Conservation (phyloP, 2,113 vertebrate genomes). For the Apodemus sylvaticus region DNA sequence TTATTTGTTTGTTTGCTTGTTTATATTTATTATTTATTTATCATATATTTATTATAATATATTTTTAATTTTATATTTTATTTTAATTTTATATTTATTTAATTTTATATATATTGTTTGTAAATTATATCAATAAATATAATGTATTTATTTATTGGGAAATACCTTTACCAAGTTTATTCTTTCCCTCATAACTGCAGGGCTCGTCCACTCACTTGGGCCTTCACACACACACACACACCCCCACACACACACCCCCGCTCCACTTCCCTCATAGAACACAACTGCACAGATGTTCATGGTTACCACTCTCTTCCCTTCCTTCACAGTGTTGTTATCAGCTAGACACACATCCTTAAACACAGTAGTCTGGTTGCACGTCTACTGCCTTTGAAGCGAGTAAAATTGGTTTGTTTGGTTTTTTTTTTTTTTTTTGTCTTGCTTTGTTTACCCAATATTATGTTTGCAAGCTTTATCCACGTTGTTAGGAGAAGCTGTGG, state of each 20-base stretch:
- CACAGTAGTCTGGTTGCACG: not conserved
- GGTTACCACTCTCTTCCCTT: not conserved
- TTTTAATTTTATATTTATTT: no score
- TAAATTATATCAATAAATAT: no score
- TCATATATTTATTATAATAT: no score
- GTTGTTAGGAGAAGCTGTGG: not conserved
- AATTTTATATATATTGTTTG: no score
- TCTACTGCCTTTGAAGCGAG: not conserved
- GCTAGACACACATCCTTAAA: not conserved
- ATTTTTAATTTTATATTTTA: no score
- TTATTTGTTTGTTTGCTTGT: no score
- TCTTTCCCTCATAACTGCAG: no score
- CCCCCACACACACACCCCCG: fast-evolving
- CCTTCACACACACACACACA: no score
- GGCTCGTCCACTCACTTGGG: no score
- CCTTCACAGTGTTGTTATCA: not conserved
- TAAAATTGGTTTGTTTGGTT: not conserved
- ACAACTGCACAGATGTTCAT: not conserved
- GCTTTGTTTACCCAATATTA: not conserved
- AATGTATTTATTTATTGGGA: no score
- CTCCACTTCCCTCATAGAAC: not conserved
- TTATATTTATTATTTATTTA: no score
- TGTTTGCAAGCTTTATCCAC: not conserved
- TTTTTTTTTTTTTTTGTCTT: not conserved
- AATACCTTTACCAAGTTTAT: not conserved